Evolutionary conservation across 1,140 invertebrate genomes (phyloP), one percentile per base, ranked within the genome.

Genomic region (Steinernema feltiae): DNA sequence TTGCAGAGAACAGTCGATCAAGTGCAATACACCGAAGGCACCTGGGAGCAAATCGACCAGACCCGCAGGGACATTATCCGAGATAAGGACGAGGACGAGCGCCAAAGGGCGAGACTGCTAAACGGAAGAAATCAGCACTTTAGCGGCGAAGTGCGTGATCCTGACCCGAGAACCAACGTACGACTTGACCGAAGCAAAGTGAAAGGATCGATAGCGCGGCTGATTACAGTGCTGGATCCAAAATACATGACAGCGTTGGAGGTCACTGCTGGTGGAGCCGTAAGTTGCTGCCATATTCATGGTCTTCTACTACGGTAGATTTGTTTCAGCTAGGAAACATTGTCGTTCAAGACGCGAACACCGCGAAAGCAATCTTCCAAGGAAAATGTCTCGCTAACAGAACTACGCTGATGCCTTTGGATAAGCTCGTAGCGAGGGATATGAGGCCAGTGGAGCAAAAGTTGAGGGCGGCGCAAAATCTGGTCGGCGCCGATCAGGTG

Each of bases 241-340:
- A 27, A 53, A 18, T 78, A 29, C 69, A 53, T 83, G 0, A 84
- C 84, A 2, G 85, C 82, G 78, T 82, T 82, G 17, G 86, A 71
- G 0, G 82, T 81, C 1, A 85, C 71, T 32, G 72, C 72, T 35
- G 53, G 53, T 63, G 53, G 53, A 63, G 12, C 53, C 24, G 53
- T 63, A 63, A 7, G 53, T 27, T 27, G 7, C 7, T 46, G n/a
- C 24, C 3, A 15, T 63, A 12, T 27, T 27, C 15, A 63, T 3
- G 2, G 24, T 63, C 3, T 27, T 21, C 7, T 63, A 63, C 3
- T 7, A 63, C 53, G 7, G 15, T 21, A 41, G 18, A 41, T 63
- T 7, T 3, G 3, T n/a, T 63, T 63, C 24, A 63, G 53, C 24
- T 63, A 15, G 12, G 12, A 3, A 63, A 63, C 24, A 12, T 63